These are phyloP conservation scores for Sesia apiformis DNA, from an alignment of 2,888 invertebrate species.

Conservation along the genomic window DNA sequence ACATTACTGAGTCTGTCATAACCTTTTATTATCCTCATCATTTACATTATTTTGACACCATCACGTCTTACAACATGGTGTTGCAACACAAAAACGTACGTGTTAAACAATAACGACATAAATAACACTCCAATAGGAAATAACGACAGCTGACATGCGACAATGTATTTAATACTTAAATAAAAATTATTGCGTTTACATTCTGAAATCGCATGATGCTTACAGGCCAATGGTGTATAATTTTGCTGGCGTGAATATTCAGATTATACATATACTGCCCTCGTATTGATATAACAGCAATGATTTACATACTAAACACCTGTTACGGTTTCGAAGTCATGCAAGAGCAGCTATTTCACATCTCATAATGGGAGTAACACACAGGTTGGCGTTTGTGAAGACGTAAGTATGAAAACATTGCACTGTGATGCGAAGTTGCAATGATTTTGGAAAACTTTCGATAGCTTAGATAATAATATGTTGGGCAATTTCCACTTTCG, in stretches of 20 bases:
- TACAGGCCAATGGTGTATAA: neutral
- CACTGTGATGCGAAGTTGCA: neutral
- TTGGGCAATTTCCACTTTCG: neutral
- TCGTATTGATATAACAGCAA: neutral
- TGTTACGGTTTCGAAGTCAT: conserved; percentile 6
- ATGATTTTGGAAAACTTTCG: neutral
- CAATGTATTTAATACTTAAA: neutral
- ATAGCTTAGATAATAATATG: neutral
- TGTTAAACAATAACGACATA: no score
- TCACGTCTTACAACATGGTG: no score
- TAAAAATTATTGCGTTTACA: neutral
- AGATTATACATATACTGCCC: neutral
- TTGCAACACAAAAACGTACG: no score
- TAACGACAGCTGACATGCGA: no score
- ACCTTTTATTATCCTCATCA: no score
- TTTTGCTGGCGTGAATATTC: neutral
- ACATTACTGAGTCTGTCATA: no score
- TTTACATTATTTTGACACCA: no score
- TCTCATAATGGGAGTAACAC: conserved; percentile 1
- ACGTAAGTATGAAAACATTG: neutral
- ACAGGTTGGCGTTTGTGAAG: neutral
- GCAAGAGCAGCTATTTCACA: conserved; percentile 1
- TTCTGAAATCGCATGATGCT: neutral
- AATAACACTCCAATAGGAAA: no score
- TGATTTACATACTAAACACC: neutral